Evolutionary conservation across 2,113 vertebrate genomes (phyloP).

Genomic region (Actenoides lindsayi): DNA sequence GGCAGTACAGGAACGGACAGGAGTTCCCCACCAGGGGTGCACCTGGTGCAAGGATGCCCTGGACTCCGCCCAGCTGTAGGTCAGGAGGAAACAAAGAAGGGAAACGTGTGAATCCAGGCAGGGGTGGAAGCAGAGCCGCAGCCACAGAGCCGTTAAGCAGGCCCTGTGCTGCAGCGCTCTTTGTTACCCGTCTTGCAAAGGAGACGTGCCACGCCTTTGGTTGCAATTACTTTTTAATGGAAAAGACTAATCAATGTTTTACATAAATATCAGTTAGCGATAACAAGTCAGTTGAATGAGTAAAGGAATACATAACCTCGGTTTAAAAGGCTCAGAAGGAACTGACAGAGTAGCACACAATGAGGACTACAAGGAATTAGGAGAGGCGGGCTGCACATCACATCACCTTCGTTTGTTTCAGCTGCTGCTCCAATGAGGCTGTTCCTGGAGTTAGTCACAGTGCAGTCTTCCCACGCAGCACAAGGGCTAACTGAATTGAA

Average conservation of each 20-base stretch:
- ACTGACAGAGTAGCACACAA: constrained; percentile 36
- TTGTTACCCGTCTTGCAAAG: background rate
- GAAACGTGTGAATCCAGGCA: rapidly evolving
- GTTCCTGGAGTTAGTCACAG: background rate
- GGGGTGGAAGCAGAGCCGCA: background rate
- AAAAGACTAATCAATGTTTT: constrained; percentile 49
- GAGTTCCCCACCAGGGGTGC: rapidly evolving
- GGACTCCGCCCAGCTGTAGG: background rate
- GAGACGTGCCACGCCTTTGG: background rate
- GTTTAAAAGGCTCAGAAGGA: constrained; percentile 20
- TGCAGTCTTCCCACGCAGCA: background rate
- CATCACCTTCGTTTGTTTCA: background rate
- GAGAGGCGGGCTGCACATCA: constrained; percentile 1
- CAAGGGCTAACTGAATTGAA: background rate
- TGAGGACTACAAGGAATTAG: background rate
- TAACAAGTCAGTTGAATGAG: constrained; percentile 14
- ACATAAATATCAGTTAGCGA: constrained; percentile 61
- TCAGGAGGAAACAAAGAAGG: rapidly evolving
- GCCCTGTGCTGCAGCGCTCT: rapidly evolving
- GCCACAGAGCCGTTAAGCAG: background rate
- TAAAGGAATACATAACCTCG: constrained; percentile 28
- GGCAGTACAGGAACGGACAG: background rate
- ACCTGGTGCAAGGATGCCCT: background rate
- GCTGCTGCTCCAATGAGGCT: background rate
- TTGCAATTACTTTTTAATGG: constrained; percentile 67